phyloP scores from a whole-genome alignment of 2,888 invertebrate genomes.

The Hartigia nigra region DNA sequence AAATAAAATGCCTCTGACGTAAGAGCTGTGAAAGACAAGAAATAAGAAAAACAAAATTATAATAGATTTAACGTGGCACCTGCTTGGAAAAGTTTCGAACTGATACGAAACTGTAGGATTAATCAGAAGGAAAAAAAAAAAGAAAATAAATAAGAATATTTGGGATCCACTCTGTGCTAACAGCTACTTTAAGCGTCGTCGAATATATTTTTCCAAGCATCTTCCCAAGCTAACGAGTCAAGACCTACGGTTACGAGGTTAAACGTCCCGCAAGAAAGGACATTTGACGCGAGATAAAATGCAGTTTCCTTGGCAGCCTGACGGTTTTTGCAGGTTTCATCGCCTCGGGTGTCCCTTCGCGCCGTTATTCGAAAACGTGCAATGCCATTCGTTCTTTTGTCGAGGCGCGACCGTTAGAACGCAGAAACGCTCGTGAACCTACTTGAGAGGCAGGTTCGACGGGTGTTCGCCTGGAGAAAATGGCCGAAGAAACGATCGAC shows the following conservation, averaged over 20 bases:
- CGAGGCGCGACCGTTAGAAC: neutral
- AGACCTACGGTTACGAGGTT: slow-evolving; percentile 44
- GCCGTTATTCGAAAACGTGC: neutral
- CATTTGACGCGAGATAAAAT: slow-evolving; percentile 46
- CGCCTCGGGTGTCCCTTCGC: neutral
- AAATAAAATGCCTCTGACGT: neutral
- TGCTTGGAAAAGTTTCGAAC: neutral
- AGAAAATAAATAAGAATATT: neutral
- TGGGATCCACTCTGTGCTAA: neutral
- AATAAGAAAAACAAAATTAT: neutral
- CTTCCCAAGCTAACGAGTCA: slow-evolving; percentile 42
- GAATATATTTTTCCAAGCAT: slow-evolving; percentile 51
- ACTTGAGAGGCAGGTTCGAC: neutral
- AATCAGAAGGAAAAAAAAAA: neutral
- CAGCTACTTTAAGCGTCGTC: slow-evolving; percentile 19
- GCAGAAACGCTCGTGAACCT: neutral
- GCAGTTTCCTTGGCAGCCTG: slow-evolving; percentile 26
- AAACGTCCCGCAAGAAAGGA: slow-evolving; percentile 46
- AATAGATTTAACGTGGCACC: neutral
- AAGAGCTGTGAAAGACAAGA: neutral
- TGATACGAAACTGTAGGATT: neutral
- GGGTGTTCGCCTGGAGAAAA: neutral
- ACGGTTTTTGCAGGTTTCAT: neutral
- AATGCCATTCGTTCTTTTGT: neutral
- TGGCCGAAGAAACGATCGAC: neutral